Percentiles rank a stretch among this genome's conserved stretches.
Evolutionary conservation across 2,113 vertebrate species (phyloP).

Genomic region (Nothoprocta pentlandii): DNA sequence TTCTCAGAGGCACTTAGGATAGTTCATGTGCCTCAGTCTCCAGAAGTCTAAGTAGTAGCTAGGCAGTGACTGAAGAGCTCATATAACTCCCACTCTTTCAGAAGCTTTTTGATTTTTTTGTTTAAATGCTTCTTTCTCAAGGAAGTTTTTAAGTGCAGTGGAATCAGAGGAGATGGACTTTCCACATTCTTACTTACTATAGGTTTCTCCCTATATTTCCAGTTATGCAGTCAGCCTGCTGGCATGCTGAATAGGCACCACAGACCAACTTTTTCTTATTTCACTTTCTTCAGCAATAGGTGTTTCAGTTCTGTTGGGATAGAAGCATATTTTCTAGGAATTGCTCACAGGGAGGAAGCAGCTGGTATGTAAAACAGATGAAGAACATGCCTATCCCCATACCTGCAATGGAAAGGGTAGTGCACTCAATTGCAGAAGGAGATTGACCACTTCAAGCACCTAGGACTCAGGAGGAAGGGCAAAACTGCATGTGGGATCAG

Average conservation of each 20-base stretch:
- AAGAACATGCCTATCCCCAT: not conserved
- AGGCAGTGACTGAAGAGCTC: not conserved
- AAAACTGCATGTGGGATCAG: not conserved
- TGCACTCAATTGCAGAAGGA: not conserved
- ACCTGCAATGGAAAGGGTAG: not conserved
- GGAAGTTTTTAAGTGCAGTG: not conserved
- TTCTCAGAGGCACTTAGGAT: not conserved
- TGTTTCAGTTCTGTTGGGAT: not conserved
- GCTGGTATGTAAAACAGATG: not conserved
- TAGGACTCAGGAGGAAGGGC: not conserved
- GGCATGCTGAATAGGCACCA: not conserved
- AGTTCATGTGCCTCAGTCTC: not conserved
- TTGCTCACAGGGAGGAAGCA: not conserved
- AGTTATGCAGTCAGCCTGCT: fast-evolving
- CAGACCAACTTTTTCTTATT: not conserved
- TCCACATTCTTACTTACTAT: not conserved
- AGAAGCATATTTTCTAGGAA: not conserved
- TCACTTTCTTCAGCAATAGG: not conserved
- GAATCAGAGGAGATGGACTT: not conserved
- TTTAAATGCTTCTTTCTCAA: not conserved
- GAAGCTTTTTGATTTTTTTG: not conserved
- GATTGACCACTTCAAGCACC: not conserved
- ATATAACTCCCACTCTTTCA: not conserved
- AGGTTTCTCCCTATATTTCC: not conserved
- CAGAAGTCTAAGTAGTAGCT: not conserved